Percentiles rank a stretch among this genome's conserved stretches.
Conservation (phyloP, 2,888 invertebrate species). For the Eilema griseolum region DNA sequence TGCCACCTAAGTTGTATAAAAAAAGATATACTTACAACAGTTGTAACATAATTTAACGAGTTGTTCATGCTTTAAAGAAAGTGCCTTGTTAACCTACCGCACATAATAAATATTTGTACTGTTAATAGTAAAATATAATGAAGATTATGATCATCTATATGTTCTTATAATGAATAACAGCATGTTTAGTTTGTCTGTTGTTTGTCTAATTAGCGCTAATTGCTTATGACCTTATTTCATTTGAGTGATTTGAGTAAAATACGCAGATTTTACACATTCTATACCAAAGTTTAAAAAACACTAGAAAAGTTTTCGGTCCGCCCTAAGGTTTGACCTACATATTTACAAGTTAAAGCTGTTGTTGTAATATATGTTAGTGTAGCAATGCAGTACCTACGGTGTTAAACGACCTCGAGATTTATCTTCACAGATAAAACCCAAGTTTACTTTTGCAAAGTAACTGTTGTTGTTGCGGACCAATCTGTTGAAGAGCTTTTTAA, state of each 20-base stretch:
- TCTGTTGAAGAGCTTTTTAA: conserved; percentile 74
- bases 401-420: conserved; percentile 60
- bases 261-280: background rate
- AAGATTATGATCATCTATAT: too few species aligned
- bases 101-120: too few species aligned
- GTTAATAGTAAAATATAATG: too few species aligned
- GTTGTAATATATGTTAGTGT: conserved; percentile 21
- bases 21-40: too few species aligned
- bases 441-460: conserved; percentile 57
- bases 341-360: conserved; percentile 25
- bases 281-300: background rate
- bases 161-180: too few species aligned
- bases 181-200: too few species aligned
- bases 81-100: too few species aligned
- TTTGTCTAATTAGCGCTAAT: too few species aligned
- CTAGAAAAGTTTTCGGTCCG: background rate
- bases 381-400: conserved; percentile 37
- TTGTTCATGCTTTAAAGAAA: too few species aligned
- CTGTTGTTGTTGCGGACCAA: conserved; percentile 60
- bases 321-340: conserved; percentile 14
- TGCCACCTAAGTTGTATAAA: too few species aligned
- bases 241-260: background rate
- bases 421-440: conserved; percentile 56
- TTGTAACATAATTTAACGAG: too few species aligned
- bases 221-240: too few species aligned